Evolutionary conservation across 1,140 invertebrate species (phyloP).

Genomic region (Pentalonia nigronervosa): DNA sequence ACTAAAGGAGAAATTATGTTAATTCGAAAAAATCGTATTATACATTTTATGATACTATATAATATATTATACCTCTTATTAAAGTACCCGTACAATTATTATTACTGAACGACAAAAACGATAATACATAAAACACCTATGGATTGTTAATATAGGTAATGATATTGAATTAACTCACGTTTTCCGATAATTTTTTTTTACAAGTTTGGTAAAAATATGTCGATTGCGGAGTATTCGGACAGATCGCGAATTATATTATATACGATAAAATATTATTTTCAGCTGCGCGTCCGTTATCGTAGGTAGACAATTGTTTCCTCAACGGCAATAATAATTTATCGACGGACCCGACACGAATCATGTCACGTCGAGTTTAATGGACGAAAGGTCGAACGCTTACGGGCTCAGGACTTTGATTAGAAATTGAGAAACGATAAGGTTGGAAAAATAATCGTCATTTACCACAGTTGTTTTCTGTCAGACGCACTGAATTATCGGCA

Average conservation of each 20-base stretch:
- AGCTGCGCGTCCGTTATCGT: neutral
- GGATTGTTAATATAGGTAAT: too few species aligned
- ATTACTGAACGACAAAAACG: neutral
- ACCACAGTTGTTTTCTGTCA: neutral
- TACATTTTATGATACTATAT: neutral
- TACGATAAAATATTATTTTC: neutral
- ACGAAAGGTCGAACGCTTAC: neutral
- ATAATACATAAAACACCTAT: neutral
- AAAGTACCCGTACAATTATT: too few species aligned
- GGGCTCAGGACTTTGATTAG: neutral
- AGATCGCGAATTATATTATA: neutral
- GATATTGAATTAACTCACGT: neutral
- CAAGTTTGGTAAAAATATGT: neutral
- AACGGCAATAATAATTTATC: neutral
- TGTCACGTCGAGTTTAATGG: neutral
- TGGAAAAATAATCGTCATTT: slow-evolving; percentile 21
- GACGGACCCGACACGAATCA: neutral
- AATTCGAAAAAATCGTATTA: neutral
- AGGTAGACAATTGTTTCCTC: neutral
- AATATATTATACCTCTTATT: neutral
- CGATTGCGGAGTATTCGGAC: neutral
- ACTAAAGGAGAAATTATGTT: neutral
- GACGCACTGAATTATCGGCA: neutral
- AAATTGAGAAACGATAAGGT: neutral
- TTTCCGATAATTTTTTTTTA: neutral